Base-by-base conservation (phyloP, 2,797 vertebrate species). In the Paedocypris micromegethes region DNA sequence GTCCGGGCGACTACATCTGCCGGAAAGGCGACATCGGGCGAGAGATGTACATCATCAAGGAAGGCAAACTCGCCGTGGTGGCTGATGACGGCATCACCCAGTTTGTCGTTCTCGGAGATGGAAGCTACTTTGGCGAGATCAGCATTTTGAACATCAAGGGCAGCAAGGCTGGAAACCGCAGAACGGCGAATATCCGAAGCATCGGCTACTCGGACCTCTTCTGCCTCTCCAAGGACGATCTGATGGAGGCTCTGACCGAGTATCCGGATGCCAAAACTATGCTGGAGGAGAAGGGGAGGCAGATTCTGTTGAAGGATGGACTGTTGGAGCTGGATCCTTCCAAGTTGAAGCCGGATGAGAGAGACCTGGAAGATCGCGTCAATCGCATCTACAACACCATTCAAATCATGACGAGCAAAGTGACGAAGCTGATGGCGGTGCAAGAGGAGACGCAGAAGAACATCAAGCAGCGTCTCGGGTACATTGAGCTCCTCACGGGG, bases 1-100 rank as follows among this genome's bases (percentile, higher is more conserved):
- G 97, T 76, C 97, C 97, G 0, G 95, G 92, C 55, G 97, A 99
- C 84, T 99, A 96, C 66, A 96, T 99, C 69, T 98, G 97, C 81
- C 94, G 93, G 73, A 99, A 99, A 82, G 96, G 97, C 2, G 97
- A 99, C 76, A 98, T 98, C 5, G 97, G 97, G 3, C 87, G 95
- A 40, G 96, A 99, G 85, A 99, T 99, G 97, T 99, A 99, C 73
- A 99, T 99, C 73, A 96, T 99, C 83, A 99, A 99, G 82, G 97
- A 98, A 70, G 96, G 97, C 46, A 94, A 95, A 75, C 90, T 99
- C 3, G 95, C 97, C 0, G 96, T 99, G 4, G 96, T 99, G 0
- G 96, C 96, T 0, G 97, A 99, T 67, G 96, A 99, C 4, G 96
- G 97, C 4, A 60, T 98, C 43, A 99, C 91, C 3, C 93, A 98